Evolutionary conservation across 2,888 invertebrate genomes (phyloP).

Genomic region (Enchytraeus crypticus): DNA sequence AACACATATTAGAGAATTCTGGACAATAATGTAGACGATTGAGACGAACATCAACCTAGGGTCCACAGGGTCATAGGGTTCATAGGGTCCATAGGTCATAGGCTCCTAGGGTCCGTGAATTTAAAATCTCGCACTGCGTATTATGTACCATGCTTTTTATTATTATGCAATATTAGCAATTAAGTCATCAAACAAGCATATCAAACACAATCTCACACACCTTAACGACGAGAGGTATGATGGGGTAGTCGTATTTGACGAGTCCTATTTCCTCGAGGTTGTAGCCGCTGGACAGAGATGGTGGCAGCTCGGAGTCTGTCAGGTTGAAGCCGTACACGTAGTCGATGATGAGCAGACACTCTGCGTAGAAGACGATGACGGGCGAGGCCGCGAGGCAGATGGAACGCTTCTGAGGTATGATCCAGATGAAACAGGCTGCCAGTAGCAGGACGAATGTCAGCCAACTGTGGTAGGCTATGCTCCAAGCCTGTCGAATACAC

Average conservation of each 20-base stretch:
- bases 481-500: slow-evolving; percentile 82
- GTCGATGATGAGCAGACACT: slow-evolving; percentile 73
- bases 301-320: slow-evolving; percentile 70
- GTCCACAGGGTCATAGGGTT: no score
- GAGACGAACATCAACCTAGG: no score
- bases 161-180: no score
- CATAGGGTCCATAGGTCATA: no score
- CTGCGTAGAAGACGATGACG: slow-evolving; percentile 74
- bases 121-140: no score
- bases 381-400: slow-evolving; percentile 87
- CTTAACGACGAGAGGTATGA: slow-evolving; percentile 54
- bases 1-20: no score
- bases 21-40: no score
- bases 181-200: no score
- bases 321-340: slow-evolving; percentile 70
- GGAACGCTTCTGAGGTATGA: slow-evolving; percentile 65
- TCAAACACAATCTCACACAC: no score
- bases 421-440: slow-evolving; percentile 91
- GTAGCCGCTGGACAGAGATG: slow-evolving; percentile 28
- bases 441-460: slow-evolving; percentile 85
- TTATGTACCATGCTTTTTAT: no score
- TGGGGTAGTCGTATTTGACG: slow-evolving; percentile 54
- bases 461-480: slow-evolving; percentile 96
- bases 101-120: no score
- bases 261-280: slow-evolving; percentile 40